These are phyloP conservation scores for Lemur catta DNA, from an alignment of 2,797 vertebrate species.

Conservation along the genomic window DNA sequence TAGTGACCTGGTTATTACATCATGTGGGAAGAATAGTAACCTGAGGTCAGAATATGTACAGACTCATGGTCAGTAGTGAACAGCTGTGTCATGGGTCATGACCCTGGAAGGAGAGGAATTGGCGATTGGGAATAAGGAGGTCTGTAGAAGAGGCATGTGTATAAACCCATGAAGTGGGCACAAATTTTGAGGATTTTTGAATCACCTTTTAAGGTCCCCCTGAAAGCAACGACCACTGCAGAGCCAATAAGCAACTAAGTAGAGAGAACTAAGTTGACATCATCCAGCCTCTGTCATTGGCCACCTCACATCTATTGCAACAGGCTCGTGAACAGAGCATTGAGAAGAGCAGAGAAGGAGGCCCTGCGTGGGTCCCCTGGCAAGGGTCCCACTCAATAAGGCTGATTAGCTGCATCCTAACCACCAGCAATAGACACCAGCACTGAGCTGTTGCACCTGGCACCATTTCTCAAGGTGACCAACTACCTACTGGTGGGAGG, in stretches of 20 bases:
- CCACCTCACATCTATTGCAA: neutral
- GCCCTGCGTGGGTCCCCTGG: neutral
- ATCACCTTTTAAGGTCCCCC: neutral
- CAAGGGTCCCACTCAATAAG: neutral
- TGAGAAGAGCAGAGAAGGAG: neutral
- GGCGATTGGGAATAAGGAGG: neutral
- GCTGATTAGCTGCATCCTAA: neutral
- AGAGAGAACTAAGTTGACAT: neutral
- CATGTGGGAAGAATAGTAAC: neutral
- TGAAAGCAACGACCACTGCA: neutral
- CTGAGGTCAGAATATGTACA: neutral
- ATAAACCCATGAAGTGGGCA: fast-evolving
- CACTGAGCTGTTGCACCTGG: neutral
- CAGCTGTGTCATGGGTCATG: neutral
- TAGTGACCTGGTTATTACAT: fast-evolving
- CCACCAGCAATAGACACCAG: too few relatives aligned
- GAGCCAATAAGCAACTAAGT: neutral
- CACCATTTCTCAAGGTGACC: neutral
- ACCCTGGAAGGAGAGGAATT: neutral
- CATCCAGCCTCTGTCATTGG: neutral
- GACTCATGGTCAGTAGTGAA: neutral
- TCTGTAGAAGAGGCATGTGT: neutral
- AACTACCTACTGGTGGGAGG: neutral
- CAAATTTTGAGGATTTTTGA: neutral
- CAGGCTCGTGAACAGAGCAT: fast-evolving